Evolutionary conservation across 2,113 vertebrate species (phyloP), one percentile per base, ranked within the genome.

Genomic region (Oryzias melastigma): DNA sequence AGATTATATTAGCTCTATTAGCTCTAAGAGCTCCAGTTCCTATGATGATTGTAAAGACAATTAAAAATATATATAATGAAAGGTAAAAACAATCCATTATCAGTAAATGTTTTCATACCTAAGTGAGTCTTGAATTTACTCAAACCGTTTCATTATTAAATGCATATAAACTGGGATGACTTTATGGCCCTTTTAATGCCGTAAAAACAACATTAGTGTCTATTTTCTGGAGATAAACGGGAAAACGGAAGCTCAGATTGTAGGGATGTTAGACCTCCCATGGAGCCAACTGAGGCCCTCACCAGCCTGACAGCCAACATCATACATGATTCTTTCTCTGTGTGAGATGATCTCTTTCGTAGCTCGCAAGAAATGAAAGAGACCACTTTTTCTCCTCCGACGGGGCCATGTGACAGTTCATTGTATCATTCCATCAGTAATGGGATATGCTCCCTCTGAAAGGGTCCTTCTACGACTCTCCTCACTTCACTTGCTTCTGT

Each of bases 381-480:
- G 66, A 85, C 68, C 80, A 62, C 90, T 93, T 95, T 94, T 87
- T 87, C 40, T 64, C 71, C 63, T 66, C 59, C 76, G 53, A 58
- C 61, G n/a, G 55, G 68, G 76, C 67, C 90, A 90, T 93, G 87
- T 90, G 89, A 91, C 93, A 92, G 90, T 84, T 85, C 90, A 88
- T 82, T 87, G 87, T 87, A 83, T 62, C 66, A 65, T 85, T 62
- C 85, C 81, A 82, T 73, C 69, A 78, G 92, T 92, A 94, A 94
- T 78, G 73, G 66, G 88, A 94, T 88, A 90, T 81, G 54, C 56
- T 52, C 87, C 79, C 68, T 90, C 71, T 27, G 78, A 90, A 91
- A 86, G 85, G 81, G 80, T 72, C 75, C 77, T 70, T 80, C 76
- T 77, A 68, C 40, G 75, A 80, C 77, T 89, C 84, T 52, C 62